Evolutionary conservation across 53 echinoderm and acorn worm genomes (phyloP).

Genomic region (Glandiceps talaboti): DNA sequence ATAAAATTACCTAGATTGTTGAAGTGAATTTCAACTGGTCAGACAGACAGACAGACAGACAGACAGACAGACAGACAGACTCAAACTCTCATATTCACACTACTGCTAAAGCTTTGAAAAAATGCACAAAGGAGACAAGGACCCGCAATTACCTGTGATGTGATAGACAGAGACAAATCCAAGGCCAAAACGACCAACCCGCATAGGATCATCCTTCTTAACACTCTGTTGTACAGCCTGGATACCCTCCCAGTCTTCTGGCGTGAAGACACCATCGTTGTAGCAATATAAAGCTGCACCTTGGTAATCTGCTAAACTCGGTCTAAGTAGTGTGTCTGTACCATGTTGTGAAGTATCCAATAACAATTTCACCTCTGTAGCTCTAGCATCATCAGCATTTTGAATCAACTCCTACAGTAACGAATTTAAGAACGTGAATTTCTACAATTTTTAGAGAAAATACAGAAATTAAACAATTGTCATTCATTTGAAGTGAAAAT

Average conservation of each 20-base stretch:
- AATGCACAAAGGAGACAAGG: too few species aligned
- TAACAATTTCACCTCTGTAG: slow-evolving; percentile 22
- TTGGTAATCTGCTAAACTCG: slow-evolving; percentile 23
- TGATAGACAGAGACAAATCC: slow-evolving; percentile 96
- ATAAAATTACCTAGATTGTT: too few species aligned
- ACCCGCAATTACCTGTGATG: slow-evolving; percentile 66
- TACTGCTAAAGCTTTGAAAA: too few species aligned
- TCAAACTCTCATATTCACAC: too few species aligned
- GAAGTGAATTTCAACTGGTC: too few species aligned
- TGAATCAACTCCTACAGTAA: slow-evolving; percentile 45
- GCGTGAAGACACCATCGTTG: slow-evolving; percentile 57
- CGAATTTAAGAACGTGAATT: too few species aligned
- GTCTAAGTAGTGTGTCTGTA: slow-evolving; percentile 12
- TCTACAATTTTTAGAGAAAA: not conserved
- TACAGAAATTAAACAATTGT: too few species aligned
- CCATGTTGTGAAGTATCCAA: slow-evolving; percentile 26
- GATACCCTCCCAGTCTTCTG: slow-evolving; percentile 64
- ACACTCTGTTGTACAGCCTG: slow-evolving; percentile 57
- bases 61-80: too few species aligned
- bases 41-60: too few species aligned
- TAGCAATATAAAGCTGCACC: slow-evolving; percentile 66
- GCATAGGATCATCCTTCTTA: slow-evolving; percentile 49
- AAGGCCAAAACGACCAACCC: slow-evolving; percentile 85
- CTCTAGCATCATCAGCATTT: slow-evolving; percentile 45
- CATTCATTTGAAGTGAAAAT: too few species aligned